phyloP scores from a whole-genome alignment of 2,888 invertebrate species.

The Mimachlamys varia region DNA sequence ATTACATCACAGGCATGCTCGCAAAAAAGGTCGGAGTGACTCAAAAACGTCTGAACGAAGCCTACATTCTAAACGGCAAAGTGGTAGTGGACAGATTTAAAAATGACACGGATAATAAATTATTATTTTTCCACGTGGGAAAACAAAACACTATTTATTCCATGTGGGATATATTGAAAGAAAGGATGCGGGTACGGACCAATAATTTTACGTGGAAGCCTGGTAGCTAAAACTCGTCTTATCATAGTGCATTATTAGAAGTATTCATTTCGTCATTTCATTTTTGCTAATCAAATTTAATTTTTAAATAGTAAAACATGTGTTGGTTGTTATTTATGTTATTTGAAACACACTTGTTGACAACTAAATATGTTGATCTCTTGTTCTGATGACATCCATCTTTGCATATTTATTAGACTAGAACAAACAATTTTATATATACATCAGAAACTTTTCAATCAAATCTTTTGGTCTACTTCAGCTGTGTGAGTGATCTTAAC shows the following conservation, averaged over 20 bases:
- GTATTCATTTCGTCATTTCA: background rate
- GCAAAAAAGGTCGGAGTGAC: slow-evolving; percentile 70
- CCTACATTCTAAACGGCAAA: slow-evolving; percentile 74
- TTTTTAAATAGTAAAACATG: background rate
- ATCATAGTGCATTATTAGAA: background rate
- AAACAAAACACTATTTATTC: slow-evolving; percentile 71
- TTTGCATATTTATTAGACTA: too few species aligned
- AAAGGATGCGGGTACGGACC: slow-evolving; percentile 42
- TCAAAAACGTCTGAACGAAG: slow-evolving; percentile 73
- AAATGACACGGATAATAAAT: slow-evolving; percentile 66
- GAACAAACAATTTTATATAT: too few species aligned
- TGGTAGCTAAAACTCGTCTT: background rate
- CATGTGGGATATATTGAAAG: slow-evolving; percentile 72
- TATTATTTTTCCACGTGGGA: slow-evolving; percentile 78
- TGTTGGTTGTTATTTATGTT: background rate
- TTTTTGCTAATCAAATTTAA: background rate
- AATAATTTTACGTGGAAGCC: background rate
- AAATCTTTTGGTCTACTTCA: too few species aligned
- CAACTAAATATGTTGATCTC: too few species aligned
- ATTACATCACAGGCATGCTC: slow-evolving; percentile 92
- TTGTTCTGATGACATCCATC: too few species aligned
- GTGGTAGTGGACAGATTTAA: slow-evolving; percentile 71
- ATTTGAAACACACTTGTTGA: too few species aligned
- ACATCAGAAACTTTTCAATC: too few species aligned
- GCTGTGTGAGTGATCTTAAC: too few species aligned